Evolutionary conservation across 2,797 vertebrate species (phyloP).

Genomic region (Takifugu ocellatus): DNA sequence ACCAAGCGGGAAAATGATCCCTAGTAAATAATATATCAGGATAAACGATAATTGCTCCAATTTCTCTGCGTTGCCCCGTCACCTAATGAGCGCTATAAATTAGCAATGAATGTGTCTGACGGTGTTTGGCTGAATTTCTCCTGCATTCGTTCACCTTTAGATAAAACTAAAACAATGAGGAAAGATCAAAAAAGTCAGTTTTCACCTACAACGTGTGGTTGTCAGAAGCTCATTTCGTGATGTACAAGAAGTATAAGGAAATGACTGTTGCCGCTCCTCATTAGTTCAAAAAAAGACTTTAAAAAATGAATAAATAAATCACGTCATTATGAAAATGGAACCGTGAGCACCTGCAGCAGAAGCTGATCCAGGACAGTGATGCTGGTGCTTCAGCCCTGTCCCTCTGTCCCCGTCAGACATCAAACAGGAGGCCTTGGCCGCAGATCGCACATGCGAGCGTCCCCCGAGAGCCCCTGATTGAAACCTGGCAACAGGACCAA

Average conservation of each 20-base stretch:
- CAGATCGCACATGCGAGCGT: constrained; percentile 65
- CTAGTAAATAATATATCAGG: constrained; percentile 99
- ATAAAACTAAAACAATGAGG: background rate
- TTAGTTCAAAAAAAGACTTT: too few species aligned
- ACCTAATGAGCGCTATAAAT: constrained; percentile 98
- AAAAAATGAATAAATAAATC: background rate
- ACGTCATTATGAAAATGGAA: constrained; percentile 11
- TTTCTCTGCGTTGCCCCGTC: constrained; percentile 82
- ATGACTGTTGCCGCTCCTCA: too few species aligned
- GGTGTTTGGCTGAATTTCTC: constrained; percentile 80
- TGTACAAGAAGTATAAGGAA: too few species aligned
- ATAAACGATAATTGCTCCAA: constrained; percentile 98
- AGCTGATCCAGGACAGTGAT: constrained; percentile 22
- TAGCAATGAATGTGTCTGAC: constrained; percentile 93
- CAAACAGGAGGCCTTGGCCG: constrained; percentile 82
- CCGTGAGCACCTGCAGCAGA: constrained; percentile 2
- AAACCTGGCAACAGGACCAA: constrained; percentile 94
- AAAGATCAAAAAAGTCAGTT: background rate
- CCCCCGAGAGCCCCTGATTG: constrained; percentile 89
- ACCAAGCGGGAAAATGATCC: constrained; percentile 84
- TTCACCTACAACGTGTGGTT: constrained; percentile 4
- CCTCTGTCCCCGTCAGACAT: constrained; percentile 75
- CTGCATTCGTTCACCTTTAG: constrained; percentile 1
- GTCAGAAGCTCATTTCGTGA: too few species aligned
- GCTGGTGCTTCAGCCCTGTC: constrained; percentile 38